Evolutionary conservation across 64 coral and sea anemone species (phyloP).

Genomic region (Actinia equina): DNA sequence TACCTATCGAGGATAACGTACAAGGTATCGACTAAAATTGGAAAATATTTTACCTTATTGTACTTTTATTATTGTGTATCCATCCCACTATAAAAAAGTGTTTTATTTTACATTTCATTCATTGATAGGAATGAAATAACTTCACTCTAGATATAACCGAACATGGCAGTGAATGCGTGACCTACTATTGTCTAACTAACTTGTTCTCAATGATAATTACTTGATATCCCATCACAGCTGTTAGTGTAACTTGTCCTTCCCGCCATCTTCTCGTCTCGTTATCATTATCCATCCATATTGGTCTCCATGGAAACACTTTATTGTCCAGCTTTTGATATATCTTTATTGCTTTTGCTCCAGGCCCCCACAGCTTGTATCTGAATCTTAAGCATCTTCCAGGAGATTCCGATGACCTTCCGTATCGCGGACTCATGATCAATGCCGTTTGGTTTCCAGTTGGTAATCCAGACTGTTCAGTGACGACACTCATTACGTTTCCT

Average conservation of each 20-base stretch:
- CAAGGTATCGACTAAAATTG: too few relatives aligned
- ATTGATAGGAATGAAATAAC: too few relatives aligned
- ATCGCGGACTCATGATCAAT: constrained; percentile 10
- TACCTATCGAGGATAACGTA: too few relatives aligned
- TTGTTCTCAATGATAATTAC: not conserved
- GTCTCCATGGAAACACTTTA: constrained; percentile 16
- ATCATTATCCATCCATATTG: constrained; percentile 36
- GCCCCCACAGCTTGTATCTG: constrained; percentile 41
- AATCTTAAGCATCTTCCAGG: constrained; percentile 42
- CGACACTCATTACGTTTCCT: constrained; percentile 1
- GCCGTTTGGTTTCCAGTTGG: not conserved
- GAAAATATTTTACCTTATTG: too few relatives aligned
- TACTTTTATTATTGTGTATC: too few relatives aligned
- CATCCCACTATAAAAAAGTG: too few relatives aligned
- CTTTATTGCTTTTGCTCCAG: constrained; percentile 26
- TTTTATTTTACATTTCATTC: too few relatives aligned
- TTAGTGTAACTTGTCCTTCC: constrained; percentile 30
- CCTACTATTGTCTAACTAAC: too few relatives aligned
- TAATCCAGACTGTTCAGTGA: not conserved
- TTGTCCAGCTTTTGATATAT: constrained; percentile 32
- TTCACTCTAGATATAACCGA: too few relatives aligned
- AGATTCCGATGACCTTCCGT: constrained; percentile 29
- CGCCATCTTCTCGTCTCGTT: constrained; percentile 12
- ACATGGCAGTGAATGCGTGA: too few relatives aligned
- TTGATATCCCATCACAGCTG: constrained; percentile 31